A percentile compares a stretch with the other conserved stretches of the same genome.
phyloP scores from a whole-genome alignment of 2,888 invertebrate genomes.

The Diarsia rubi region DNA sequence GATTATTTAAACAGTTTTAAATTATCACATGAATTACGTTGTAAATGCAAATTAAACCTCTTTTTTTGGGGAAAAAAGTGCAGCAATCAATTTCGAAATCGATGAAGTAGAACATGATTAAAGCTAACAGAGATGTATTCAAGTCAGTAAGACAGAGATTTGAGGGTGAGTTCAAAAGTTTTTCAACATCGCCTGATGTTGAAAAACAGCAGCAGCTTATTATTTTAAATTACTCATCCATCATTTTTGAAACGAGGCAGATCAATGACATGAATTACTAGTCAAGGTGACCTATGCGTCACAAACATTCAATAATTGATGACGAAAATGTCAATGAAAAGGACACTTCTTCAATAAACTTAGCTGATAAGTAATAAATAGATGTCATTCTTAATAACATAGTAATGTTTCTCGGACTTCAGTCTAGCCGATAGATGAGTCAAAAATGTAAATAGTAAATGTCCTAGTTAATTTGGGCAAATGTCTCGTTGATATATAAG shows the following conservation, averaged over 20 bases:
- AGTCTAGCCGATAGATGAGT: conserved; percentile 22
- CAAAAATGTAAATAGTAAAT: conserved; percentile 51
- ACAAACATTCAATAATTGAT: conserved; percentile 13
- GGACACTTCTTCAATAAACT: conserved; percentile 3
- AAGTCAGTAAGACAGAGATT: not conserved
- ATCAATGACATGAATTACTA: conserved; percentile 2
- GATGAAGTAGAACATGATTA: not conserved
- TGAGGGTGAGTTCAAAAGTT: not conserved
- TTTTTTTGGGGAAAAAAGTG: not conserved
- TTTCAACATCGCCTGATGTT: no score
- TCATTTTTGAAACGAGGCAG: not conserved
- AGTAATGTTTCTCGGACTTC: not conserved
- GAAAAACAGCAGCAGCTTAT: no score
- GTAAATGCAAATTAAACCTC: not conserved
- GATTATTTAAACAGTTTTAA: not conserved
- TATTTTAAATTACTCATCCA: not conserved
- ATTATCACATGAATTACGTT: not conserved
- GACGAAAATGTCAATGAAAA: conserved; percentile 2
- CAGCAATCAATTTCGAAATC: not conserved
- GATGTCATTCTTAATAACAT: conserved; percentile 24
- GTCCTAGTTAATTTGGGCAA: conserved; percentile 61
- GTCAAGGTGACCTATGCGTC: conserved; percentile 17
- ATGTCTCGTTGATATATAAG: conserved; percentile 60
- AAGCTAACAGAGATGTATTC: not conserved
- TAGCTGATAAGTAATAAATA: not conserved